Evolutionary conservation across 2,113 vertebrate species (phyloP).

Genomic region (Lagenorhynchus albirostris): DNA sequence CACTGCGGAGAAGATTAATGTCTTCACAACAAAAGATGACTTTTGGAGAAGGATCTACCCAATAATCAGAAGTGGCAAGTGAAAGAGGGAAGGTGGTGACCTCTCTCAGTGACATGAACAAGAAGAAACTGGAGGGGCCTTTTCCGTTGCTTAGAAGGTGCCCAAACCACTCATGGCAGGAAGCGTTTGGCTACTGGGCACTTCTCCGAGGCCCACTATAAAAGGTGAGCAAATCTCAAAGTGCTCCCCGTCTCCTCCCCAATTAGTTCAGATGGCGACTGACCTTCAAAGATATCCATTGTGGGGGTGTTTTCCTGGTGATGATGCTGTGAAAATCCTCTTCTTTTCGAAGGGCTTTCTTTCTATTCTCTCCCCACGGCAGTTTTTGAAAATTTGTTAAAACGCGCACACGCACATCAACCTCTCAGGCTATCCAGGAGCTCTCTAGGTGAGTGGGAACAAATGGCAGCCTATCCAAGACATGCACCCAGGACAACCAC

Average conservation of each 20-base stretch:
- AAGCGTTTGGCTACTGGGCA: conserved; percentile 44
- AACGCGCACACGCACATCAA: background rate
- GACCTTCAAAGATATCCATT: conserved; percentile 56
- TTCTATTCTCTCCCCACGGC: conserved; percentile 61
- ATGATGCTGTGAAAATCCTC: conserved; percentile 69
- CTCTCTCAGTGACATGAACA: conserved; percentile 62
- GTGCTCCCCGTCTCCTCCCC: conserved; percentile 17
- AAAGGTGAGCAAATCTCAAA: conserved; percentile 62
- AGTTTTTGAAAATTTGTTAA: conserved; percentile 73
- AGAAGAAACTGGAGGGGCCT: conserved; percentile 62
- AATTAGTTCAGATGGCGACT: conserved; percentile 69
- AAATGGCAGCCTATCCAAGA: conserved; percentile 50
- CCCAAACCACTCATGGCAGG: conserved; percentile 61
- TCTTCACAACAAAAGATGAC: conserved; percentile 78
- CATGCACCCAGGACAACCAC: conserved; percentile 24
- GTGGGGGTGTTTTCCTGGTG: conserved; percentile 53
- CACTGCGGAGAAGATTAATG: conserved; percentile 66
- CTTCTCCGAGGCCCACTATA: conserved; percentile 56
- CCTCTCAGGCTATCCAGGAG: conserved; percentile 59
- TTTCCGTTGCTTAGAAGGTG: conserved; percentile 66
- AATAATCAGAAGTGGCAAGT: conserved; percentile 70
- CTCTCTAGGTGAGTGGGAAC: conserved; percentile 59
- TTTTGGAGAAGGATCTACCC: conserved; percentile 76
- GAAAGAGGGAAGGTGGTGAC: conserved; percentile 67
- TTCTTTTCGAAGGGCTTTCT: conserved; percentile 69